Evolutionary conservation across 2,888 invertebrate genomes (phyloP), one percentile per base, ranked within the genome.

Genomic region (Zaprionus bogoriensis): DNA sequence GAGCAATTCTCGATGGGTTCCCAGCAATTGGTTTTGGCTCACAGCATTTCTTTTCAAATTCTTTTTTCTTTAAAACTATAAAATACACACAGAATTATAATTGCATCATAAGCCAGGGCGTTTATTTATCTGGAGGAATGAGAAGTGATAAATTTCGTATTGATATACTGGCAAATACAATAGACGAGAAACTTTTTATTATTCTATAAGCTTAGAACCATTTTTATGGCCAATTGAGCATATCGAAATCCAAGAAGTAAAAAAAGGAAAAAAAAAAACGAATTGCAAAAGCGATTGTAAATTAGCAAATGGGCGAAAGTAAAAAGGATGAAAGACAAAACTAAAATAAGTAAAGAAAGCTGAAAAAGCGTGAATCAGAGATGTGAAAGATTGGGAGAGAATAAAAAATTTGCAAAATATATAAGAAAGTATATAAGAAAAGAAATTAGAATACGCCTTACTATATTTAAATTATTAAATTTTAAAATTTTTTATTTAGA

Each of bases 1-100:
- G 17, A 36, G 17, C 14, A 36, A 17, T 9, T 9, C 9, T 9
- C 14, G 17, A 14, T 17, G 32, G 32, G 17, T 3, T n/a, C n/a
- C 53, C 6, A 32, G 39, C 47, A 55, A 50, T 48, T 53, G 48
- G 25, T 27, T 47, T 52, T 48, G 38, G 30, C 27, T 27, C 23
- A n/a, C n/a, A n/a, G n/a, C n/a, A n/a, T n/a, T n/a, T n/a, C n/a
- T n/a, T 50, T 12, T 30, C 25, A 41, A 57, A 68, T 46, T 62
- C 44, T 17, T 39, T 28, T 17, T 12, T 20, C 45, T 41, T 27
- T 63, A 27, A 62, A 67, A 45, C 44, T 45, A 61, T 28, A 46
- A 39, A 54, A 20, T 30, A 41, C 39, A 42, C 9, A 36, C 23
- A 27, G 42, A 20, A 44, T 22, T 19, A 50, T 48, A 57, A 42